These are phyloP conservation scores for Pedetes capensis DNA, from an alignment of 2,113 vertebrate genomes.

Conservation along the genomic window DNA sequence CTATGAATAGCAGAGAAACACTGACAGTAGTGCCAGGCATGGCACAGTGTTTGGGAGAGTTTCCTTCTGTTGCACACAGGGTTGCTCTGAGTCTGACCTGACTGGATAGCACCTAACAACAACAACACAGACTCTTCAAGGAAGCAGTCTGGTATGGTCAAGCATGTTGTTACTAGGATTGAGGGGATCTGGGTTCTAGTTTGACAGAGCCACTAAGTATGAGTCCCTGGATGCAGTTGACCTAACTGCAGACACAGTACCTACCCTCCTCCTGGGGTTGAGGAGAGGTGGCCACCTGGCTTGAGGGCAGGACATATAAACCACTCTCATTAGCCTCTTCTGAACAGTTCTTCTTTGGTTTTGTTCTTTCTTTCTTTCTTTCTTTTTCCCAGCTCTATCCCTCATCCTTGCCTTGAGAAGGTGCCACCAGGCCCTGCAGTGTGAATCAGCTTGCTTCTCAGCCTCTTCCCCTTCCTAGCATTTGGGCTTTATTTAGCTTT, in stretches of 20 bases:
- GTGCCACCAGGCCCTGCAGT: neutral
- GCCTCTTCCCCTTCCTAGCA: neutral
- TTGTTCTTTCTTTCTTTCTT: neutral
- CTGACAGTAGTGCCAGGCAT: too few relatives aligned
- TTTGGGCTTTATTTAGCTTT: neutral
- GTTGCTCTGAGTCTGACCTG: too few relatives aligned
- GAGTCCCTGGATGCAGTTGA: neutral
- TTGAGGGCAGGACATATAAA: neutral
- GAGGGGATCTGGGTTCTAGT: neutral
- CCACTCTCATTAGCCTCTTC: neutral
- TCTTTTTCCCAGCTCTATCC: neutral
- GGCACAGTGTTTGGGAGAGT: too few relatives aligned
- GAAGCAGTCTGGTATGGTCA: neutral
- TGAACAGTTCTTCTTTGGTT: neutral
- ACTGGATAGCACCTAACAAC: too few relatives aligned
- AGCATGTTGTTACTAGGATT: neutral
- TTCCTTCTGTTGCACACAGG: too few relatives aligned
- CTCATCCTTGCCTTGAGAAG: neutral
- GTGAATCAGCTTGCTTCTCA: neutral
- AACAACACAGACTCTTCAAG: rapidly evolving
- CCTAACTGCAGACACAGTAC: neutral
- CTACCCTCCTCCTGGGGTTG: neutral
- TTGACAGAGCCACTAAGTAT: neutral
- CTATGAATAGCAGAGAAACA: too few relatives aligned
- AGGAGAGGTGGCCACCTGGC: neutral